These are phyloP conservation scores for Lutjanus erythropterus DNA, from an alignment of 2,113 vertebrate species.

Conservation along the genomic window DNA sequence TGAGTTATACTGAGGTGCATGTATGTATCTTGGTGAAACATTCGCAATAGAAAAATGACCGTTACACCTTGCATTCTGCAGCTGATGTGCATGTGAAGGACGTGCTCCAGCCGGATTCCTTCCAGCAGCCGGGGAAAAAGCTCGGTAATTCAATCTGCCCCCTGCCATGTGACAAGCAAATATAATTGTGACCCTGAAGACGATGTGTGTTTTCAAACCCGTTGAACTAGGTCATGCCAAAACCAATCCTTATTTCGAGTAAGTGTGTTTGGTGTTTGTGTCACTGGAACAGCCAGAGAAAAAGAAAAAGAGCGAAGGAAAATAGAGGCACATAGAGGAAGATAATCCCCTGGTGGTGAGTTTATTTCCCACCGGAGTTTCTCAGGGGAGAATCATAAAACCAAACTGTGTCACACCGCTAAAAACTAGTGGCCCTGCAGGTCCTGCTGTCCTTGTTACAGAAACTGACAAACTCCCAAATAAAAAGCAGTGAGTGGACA, in stretches of 20 bases:
- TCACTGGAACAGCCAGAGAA: slow-evolving; percentile 20
- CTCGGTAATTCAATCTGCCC: slow-evolving; percentile 50
- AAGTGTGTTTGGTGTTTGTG: slow-evolving; percentile 16
- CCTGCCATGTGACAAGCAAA: slow-evolving; percentile 56
- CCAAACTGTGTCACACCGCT: slow-evolving; percentile 44
- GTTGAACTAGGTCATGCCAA: slow-evolving; percentile 3
- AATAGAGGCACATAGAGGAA: background rate
- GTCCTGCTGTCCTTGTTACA: slow-evolving; percentile 49
- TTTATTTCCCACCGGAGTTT: slow-evolving; percentile 46
- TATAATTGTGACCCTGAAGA: slow-evolving; percentile 53
- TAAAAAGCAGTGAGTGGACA: background rate
- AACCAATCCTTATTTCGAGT: slow-evolving; percentile 37
- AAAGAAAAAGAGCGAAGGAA: background rate
- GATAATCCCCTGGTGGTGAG: slow-evolving; percentile 18
- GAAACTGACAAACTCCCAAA: background rate
- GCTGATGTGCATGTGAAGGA: slow-evolving; percentile 11
- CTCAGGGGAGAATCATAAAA: slow-evolving; percentile 32
- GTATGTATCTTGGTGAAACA: background rate
- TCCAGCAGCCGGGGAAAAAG: slow-evolving; percentile 6
- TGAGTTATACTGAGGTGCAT: background rate
- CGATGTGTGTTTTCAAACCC: slow-evolving; percentile 18
- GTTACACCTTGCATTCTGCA: background rate
- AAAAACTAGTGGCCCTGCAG: slow-evolving; percentile 43
- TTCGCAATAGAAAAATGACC: background rate
- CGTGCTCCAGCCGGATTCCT: slow-evolving; percentile 6